Conservation (phyloP, 2,113 vertebrate species). For the Micronycteris hirsuta region DNA sequence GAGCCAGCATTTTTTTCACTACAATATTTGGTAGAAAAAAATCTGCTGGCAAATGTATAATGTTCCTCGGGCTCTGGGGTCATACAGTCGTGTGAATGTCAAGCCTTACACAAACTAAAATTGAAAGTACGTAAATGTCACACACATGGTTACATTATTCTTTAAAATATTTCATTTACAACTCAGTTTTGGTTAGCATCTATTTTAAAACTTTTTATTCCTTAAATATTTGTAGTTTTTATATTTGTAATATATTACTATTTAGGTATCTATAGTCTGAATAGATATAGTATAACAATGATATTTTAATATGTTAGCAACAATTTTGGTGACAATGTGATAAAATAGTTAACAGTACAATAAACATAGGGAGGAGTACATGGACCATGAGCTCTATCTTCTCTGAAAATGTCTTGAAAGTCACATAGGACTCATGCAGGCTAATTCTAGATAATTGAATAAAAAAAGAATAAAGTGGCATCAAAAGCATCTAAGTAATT, state of each 20-base stretch:
- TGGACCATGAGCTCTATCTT: background rate
- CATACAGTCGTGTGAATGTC: background rate
- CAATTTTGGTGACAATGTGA: background rate
- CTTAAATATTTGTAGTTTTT: background rate
- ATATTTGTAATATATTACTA: background rate
- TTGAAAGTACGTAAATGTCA: background rate
- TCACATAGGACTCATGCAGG: background rate
- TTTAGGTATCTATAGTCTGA: background rate
- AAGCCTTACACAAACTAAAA: background rate
- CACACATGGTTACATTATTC: background rate
- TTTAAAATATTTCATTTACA: background rate
- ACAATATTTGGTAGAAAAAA: background rate
- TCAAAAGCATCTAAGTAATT: background rate
- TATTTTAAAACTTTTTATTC: background rate
- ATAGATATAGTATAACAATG: background rate
- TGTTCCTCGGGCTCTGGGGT: background rate
- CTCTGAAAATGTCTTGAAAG: background rate
- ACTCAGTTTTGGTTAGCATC: background rate
- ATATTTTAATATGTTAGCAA: background rate
- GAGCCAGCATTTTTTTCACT: background rate
- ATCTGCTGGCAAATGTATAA: background rate
- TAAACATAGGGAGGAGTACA: background rate
- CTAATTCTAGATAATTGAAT: background rate
- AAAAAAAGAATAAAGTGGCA: background rate
- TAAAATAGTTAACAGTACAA: background rate